Evolutionary conservation across 2,797 vertebrate species (phyloP).

Genomic region (Sebastes cheni): DNA sequence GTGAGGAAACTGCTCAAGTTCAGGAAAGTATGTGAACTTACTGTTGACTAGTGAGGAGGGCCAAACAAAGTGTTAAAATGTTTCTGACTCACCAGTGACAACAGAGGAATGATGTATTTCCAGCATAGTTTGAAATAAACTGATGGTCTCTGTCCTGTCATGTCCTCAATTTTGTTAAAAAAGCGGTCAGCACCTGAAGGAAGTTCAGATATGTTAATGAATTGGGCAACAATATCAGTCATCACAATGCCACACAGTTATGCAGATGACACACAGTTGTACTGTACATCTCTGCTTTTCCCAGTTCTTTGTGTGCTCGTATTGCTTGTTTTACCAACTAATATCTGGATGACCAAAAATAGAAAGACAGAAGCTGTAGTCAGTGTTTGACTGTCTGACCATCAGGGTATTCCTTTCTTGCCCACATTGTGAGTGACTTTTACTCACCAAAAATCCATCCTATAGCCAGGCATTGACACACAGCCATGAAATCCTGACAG

Average conservation of each 20-base stretch:
- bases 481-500: too few species aligned
- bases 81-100: slow-evolving; percentile 74
- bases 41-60: too few species aligned
- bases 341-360: neutral
- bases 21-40: neutral
- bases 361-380: neutral
- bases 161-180: slow-evolving; percentile 79
- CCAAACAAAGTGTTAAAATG: neutral
- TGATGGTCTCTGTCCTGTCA: slow-evolving; percentile 77
- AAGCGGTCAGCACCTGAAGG: slow-evolving; percentile 76
- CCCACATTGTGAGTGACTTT: too few species aligned
- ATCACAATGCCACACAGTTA: neutral
- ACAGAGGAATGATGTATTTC: slow-evolving; percentile 80
- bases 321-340: neutral
- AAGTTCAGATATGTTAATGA: neutral
- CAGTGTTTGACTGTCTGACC: too few species aligned
- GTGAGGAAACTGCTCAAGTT: neutral
- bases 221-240: neutral
- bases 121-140: slow-evolving; percentile 69
- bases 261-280: neutral
- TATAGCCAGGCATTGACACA: too few species aligned
- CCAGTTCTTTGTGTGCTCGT: neutral
- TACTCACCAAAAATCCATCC: too few species aligned
- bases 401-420: too few species aligned
- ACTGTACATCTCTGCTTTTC: neutral